Percentiles rank a stretch among this genome's conserved stretches.
phyloP scores from a whole-genome alignment of 2,888 invertebrate species.

The Lithophane semibrunnea region DNA sequence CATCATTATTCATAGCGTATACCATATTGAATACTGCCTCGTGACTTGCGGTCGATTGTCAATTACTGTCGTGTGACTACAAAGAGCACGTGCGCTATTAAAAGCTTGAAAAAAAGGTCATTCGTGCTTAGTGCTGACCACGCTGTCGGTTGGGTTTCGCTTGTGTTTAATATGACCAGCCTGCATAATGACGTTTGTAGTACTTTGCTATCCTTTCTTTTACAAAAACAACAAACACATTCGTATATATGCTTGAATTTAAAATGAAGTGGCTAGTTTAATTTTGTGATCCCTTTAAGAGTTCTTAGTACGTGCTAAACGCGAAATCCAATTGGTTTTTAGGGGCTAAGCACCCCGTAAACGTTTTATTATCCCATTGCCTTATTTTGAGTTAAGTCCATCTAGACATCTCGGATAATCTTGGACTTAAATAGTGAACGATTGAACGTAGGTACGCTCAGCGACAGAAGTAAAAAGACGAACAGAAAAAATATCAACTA shows the following conservation, averaged over 20 bases:
- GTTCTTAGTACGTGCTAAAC: constrained; percentile 76
- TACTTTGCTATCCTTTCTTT: constrained; percentile 25
- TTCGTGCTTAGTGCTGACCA: constrained; percentile 80
- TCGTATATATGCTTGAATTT: constrained; percentile 61
- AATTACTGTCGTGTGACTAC: constrained; percentile 84
- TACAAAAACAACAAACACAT: constrained; percentile 53
- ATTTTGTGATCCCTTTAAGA: constrained; percentile 69
- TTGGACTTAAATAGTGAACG: constrained; percentile 45
- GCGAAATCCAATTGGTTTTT: constrained; percentile 81
- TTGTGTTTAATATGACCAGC: constrained; percentile 65
- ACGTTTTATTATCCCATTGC: constrained; percentile 63
- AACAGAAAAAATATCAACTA: background rate
- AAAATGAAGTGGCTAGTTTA: constrained; percentile 69
- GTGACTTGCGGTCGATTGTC: constrained; percentile 87
- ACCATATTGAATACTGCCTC: constrained; percentile 78
- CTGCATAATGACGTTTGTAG: constrained; percentile 66
- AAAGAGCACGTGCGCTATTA: constrained; percentile 83
- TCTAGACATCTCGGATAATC: constrained; percentile 54
- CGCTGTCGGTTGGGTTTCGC: constrained; percentile 66
- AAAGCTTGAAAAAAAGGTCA: constrained; percentile 81
- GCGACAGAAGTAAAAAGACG: background rate
- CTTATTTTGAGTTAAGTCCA: constrained; percentile 63
- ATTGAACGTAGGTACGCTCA: constrained; percentile 21
- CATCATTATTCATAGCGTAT: constrained; percentile 84
- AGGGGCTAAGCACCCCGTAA: constrained; percentile 73